Evolutionary conservation across 2,797 vertebrate species (phyloP), one percentile per base, ranked within the genome.

Genomic region (Ispidina lecontei): DNA sequence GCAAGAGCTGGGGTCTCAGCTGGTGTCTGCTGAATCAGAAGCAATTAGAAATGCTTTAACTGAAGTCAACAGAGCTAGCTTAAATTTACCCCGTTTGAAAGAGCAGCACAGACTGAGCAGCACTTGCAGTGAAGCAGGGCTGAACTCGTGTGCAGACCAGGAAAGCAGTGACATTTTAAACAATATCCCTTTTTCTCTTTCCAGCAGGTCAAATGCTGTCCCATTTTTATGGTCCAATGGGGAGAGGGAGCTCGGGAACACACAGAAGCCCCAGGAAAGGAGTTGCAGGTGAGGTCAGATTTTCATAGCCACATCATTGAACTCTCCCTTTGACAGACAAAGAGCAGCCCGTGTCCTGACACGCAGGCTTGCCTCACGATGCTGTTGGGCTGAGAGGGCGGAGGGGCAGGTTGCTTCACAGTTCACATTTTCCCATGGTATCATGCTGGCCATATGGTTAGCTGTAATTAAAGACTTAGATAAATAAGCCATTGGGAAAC

Each of bases 391-490:
- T 97, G 91, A 92, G 95, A 97, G 97, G 98, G 97, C 2, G 95
- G 97, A 96, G 97, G 91, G 91, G 95, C 91, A 95, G 95, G 90
- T 97, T 98, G 97, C 97, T 97, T 97, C 97, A 97, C 82, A 96
- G 87, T 91, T 96, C 89, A 94, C 92, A 97, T 97, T 97, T 98
- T 98, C 98, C 97, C 97, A 98, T 97, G 97, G 92, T 96, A 95
- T 96, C 96, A 92, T 58, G 70, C 89, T 84, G 95, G 95, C 94
- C 95, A 96, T 96, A 96, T 79, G 96, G 85, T 97, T 97, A 91
- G 93, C 94, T 97, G 8, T 97, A 98, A 98, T 98, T 98, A 97
- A 96, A 95, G 91, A 92, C 94, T 98, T 98, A 95, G 96, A 97
- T 95, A 98, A 98, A 98, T 97, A 97, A 97, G 91, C 93, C 78